Evolutionary conservation across 2,888 invertebrate genomes (phyloP), one percentile per base, ranked within the genome.

Genomic region (Microplitis manilae): DNA sequence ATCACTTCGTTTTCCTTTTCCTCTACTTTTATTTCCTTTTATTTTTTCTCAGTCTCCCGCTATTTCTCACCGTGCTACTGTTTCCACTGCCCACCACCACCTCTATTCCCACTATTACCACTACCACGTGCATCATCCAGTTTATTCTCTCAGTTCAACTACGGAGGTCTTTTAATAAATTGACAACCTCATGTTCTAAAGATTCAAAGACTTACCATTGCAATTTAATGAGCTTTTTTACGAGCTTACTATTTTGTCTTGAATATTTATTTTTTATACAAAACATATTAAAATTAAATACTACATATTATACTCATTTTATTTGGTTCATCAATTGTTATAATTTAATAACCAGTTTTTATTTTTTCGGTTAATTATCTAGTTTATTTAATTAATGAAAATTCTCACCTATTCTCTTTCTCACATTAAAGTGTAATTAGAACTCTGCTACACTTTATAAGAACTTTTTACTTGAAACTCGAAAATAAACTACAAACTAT

Each of bases 41-140:
- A 60, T 5, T 71, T 78, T 69, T 69, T 60, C 38, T 70, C 20
- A 65, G 17, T 68, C 20, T 79, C 77, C 30, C 5, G 50, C 50
- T 50, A 50, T 50, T 50, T 50, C 50, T 50, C 50, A 50, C 15
- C 17, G 17, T 17, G 61, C 41, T 71, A 59, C 67, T 67, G 67
- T 67, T 67, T 67, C 67, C 67, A 38, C 39, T 38, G 62, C 7
- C 17, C 67, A 59, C 60, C 61, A 39, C 64, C 60, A 38, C 39
- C 67, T 7, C 9, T 40, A 68, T 69, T 73, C 30, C 30, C 30
- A 50, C 50, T 50, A 50, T 50, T 50, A 50, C 50, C 50, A 50
- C 50, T 50, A 50, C 50, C 50, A 13, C 50, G 50, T 13, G 50
- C 13, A 50, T 50, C 50, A 50, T 50, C 50, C 50, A 50, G 50